Percentiles rank a stretch among this genome's conserved stretches.
Evolutionary conservation across 1,140 invertebrate genomes (phyloP).

Genomic region (Hycleus cichorii): DNA sequence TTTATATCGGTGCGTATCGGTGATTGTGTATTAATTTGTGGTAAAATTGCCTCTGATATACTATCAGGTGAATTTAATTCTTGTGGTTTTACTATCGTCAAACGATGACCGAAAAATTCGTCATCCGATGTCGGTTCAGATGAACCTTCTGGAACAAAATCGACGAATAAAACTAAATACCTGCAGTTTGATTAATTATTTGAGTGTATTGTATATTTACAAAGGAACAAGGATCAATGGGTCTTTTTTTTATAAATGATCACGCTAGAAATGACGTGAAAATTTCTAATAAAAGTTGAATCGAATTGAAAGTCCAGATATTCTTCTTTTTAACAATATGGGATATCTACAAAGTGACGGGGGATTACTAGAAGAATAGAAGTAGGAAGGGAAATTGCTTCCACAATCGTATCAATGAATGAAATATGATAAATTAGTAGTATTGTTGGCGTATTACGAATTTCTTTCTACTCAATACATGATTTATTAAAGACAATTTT

Average conservation of each 20-base stretch:
- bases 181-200: too few species aligned
- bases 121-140: conserved; percentile 40
- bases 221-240: too few species aligned
- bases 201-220: too few species aligned
- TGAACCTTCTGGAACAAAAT: conserved; percentile 38
- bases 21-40: conserved; percentile 36
- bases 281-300: too few species aligned
- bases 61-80: conserved; percentile 47
- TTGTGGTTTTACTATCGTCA: conserved; percentile 26
- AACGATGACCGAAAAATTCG: conserved; percentile 34
- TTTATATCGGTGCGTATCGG: conserved; percentile 41
- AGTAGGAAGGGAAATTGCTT: conserved; percentile 9
- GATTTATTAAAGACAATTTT: too few species aligned
- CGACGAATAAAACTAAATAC: background rate
- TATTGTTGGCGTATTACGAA: conserved; percentile 6
- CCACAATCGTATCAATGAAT: conserved; percentile 6
- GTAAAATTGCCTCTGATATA: conserved; percentile 43
- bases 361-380: conserved; percentile 8
- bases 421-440: conserved; percentile 11
- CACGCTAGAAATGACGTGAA: too few species aligned
- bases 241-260: too few species aligned
- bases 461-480: too few species aligned
- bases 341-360: conserved; percentile 9
- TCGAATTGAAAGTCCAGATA: too few species aligned
- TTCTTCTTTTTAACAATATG: too few species aligned